These are phyloP conservation scores for Semotilus atromaculatus DNA, from an alignment of 2,797 vertebrate genomes.

Conservation along the genomic window DNA sequence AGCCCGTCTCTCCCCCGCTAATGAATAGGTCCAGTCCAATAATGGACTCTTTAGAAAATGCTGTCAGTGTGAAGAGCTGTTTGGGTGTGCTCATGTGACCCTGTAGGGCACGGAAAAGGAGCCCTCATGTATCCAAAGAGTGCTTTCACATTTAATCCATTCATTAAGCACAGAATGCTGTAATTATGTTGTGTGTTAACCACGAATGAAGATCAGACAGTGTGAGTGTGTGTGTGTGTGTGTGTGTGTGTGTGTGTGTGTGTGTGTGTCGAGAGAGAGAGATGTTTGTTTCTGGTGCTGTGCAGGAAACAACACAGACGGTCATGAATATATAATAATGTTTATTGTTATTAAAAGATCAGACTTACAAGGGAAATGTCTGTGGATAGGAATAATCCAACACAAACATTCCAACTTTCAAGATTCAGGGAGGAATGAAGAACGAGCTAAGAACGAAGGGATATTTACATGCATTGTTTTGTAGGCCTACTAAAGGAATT, in stretches of 20 bases:
- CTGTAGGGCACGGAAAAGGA: constrained; percentile 23
- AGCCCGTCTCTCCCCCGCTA: constrained; percentile 42
- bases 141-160: constrained; percentile 56
- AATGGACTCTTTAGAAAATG: constrained; percentile 59
- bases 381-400: constrained; percentile 3
- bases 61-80: constrained; percentile 50
- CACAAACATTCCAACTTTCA: constrained; percentile 10
- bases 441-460: background rate
- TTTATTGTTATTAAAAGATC: constrained; percentile 35
- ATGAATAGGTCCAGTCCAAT: constrained; percentile 54
- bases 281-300: constrained; percentile 6
- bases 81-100: constrained; percentile 52
- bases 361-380: constrained; percentile 8
- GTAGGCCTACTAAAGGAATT: background rate
- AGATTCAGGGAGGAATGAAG: background rate
- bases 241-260: background rate
- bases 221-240: constrained; percentile 15
- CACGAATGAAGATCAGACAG: constrained; percentile 34
- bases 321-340: constrained; percentile 34
- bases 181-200: constrained; percentile 51
- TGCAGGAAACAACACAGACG: constrained; percentile 12
- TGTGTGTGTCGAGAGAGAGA: background rate
- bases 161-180: constrained; percentile 52
- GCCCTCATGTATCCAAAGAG: constrained; percentile 30
- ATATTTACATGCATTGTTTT: background rate